Conservation (phyloP, 2,888 invertebrate genomes). For the Gibbula magus region DNA sequence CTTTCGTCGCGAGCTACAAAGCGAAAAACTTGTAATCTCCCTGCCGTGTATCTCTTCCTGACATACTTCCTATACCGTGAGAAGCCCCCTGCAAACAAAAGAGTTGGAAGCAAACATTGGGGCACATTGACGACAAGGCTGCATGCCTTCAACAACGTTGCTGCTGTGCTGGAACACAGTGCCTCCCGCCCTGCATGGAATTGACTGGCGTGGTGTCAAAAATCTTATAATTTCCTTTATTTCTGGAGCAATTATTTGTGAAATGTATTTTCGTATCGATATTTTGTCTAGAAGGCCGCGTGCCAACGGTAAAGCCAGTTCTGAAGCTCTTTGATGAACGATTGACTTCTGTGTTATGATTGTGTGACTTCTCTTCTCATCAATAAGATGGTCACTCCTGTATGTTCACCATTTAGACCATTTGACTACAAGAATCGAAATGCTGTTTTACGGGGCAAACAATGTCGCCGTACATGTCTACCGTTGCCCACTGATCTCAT, state of each 20-base stretch:
- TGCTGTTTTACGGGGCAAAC: too few species aligned
- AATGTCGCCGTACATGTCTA: too few species aligned
- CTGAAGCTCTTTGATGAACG: neutral
- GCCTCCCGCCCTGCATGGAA: slow-evolving; percentile 13
- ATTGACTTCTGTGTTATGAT: neutral
- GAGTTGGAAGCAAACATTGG: slow-evolving; percentile 17
- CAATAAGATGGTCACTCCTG: neutral
- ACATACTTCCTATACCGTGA: slow-evolving; percentile 27
- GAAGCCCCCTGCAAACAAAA: slow-evolving; percentile 27
- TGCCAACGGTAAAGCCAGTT: neutral
- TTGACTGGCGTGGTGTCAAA: slow-evolving; percentile 34
- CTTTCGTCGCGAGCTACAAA: slow-evolving; percentile 36
- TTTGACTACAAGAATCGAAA: neutral
- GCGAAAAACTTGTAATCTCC: slow-evolving; percentile 36
- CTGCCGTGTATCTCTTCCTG: slow-evolving; percentile 29
- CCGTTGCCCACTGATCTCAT: too few species aligned
- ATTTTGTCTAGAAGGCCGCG: neutral
- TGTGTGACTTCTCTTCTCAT: neutral
- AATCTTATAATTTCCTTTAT: slow-evolving; percentile 35
- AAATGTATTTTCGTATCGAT: slow-evolving; percentile 19
- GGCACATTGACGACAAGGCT: neutral
- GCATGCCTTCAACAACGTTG: slow-evolving; percentile 7
- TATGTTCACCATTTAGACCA: slow-evolving; percentile 5
- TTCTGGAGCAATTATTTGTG: slow-evolving; percentile 27
- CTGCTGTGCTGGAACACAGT: neutral